Conservation (phyloP, 2,797 vertebrate species). For the Manis crassicaudata region DNA sequence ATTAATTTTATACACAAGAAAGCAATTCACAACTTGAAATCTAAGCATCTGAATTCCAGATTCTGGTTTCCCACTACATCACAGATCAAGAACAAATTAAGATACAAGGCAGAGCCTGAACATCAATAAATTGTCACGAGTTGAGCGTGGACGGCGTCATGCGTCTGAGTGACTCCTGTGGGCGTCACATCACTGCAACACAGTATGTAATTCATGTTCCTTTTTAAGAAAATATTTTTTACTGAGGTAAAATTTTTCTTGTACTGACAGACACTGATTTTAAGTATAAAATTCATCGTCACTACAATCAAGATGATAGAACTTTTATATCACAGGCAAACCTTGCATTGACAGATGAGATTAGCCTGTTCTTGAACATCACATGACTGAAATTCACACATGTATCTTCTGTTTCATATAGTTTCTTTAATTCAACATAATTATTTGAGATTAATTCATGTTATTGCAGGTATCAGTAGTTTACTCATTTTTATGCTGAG, state of each 20-base stretch:
- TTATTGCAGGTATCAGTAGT: not conserved
- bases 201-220: not conserved
- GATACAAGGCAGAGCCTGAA: not conserved
- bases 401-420: not conserved
- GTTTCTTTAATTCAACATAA: not conserved
- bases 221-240: conserved; percentile 3
- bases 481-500: not conserved
- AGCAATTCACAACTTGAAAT: not conserved
- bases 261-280: not conserved
- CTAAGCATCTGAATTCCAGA: not conserved
- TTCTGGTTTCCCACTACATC: not conserved
- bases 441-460: not conserved
- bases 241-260: not conserved
- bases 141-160: not conserved
- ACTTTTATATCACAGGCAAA: not conserved
- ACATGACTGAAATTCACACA: not conserved
- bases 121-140: conserved; percentile 33
- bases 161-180: not conserved
- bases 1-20: not conserved
- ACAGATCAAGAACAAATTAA: conserved; percentile 38
- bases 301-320: conserved; percentile 23
- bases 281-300: not conserved
- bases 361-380: not conserved
- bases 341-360: not conserved
- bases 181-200: not conserved